Percentiles rank a stretch among this genome's conserved stretches.
Evolutionary conservation across 2,113 vertebrate species (phyloP).

Genomic region (Ornithorhynchus anatinus): DNA sequence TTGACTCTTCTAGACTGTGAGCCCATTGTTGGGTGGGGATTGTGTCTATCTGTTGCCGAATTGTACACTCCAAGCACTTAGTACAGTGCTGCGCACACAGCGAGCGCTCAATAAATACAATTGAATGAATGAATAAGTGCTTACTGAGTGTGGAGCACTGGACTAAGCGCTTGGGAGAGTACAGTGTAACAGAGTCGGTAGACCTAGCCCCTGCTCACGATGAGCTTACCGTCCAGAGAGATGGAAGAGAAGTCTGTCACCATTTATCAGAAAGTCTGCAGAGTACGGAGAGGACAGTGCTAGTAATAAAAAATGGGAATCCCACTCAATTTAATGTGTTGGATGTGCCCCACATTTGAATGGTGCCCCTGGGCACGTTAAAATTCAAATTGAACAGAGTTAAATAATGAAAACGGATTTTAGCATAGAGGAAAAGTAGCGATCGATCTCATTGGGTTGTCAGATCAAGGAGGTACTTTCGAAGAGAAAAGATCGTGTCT

Average conservation of each 20-base stretch:
- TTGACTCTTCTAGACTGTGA: too few relatives aligned
- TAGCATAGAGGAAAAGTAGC: background rate
- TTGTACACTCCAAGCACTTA: too few relatives aligned
- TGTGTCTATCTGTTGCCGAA: too few relatives aligned
- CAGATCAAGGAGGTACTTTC: background rate
- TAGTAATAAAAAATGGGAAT: background rate
- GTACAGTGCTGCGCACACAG: too few relatives aligned
- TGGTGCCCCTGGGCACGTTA: background rate
- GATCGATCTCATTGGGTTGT: background rate
- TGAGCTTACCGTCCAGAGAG: too few relatives aligned
- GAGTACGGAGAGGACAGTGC: background rate
- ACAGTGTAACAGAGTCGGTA: too few relatives aligned
- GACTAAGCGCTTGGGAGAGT: too few relatives aligned
- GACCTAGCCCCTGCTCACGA: too few relatives aligned
- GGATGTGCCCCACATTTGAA: constrained; percentile 9
- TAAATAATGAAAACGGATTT: background rate
- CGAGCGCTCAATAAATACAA: too few relatives aligned
- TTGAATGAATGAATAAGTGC: too few relatives aligned
- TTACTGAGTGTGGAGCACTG: too few relatives aligned
- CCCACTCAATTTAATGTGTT: background rate
- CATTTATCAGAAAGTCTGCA: background rate
- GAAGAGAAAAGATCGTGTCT: background rate
- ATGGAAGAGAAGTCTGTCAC: background rate
- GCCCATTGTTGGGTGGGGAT: too few relatives aligned
- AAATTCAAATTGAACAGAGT: constrained; percentile 6